Evolutionary conservation across 2,113 vertebrate genomes (phyloP).

Genomic region (Cyprinodon brontotheroides): DNA sequence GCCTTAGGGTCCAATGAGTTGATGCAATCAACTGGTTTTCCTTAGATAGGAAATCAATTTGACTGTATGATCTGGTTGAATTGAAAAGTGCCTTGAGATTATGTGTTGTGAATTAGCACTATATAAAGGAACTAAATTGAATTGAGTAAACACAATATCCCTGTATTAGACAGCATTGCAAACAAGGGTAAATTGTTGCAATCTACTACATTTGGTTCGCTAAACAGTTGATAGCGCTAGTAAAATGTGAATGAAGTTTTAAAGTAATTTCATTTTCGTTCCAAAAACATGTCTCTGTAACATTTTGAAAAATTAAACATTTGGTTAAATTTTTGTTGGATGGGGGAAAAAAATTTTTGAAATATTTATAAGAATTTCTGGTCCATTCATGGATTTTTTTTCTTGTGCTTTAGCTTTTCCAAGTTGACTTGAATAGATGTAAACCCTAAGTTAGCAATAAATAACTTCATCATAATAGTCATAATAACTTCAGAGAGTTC

Average conservation of each 20-base stretch:
- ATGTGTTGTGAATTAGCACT: too few species aligned
- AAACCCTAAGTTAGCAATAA: background rate
- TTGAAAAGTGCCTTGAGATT: too few species aligned
- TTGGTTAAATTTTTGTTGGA: background rate
- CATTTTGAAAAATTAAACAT: background rate
- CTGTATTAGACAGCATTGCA: background rate
- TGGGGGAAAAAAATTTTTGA: background rate
- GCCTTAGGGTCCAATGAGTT: too few species aligned
- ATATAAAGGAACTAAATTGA: too few species aligned
- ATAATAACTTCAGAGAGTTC: too few species aligned
- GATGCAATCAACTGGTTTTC: too few species aligned
- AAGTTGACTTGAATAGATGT: background rate
- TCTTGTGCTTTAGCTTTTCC: background rate
- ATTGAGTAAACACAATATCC: background rate
- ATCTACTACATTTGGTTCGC: too few species aligned
- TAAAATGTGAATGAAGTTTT: background rate
- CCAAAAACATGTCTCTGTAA: background rate
- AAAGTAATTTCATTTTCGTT: background rate
- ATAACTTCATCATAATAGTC: background rate
- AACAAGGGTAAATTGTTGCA: background rate
- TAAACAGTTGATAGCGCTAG: background rate
- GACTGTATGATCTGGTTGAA: too few species aligned
- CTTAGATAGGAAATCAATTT: too few species aligned
- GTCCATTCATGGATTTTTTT: background rate
- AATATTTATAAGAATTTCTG: background rate